phyloP scores from a whole-genome alignment of 2,888 invertebrate genomes.

The Anarsia innoxiella region DNA sequence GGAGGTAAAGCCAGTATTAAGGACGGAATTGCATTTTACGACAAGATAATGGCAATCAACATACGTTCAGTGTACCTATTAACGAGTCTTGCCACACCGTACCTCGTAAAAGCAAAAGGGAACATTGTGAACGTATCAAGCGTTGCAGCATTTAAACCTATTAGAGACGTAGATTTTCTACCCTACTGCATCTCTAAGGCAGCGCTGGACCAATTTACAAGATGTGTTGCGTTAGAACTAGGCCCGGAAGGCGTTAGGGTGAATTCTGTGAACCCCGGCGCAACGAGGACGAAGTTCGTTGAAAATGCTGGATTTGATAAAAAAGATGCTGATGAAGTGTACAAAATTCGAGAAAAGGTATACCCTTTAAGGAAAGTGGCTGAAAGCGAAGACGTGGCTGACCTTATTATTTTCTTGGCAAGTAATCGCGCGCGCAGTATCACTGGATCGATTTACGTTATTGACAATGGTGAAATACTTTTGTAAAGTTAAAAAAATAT shows the following conservation, averaged over 20 bases:
- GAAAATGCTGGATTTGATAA: slow-evolving; percentile 81
- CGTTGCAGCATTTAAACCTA: slow-evolving; percentile 82
- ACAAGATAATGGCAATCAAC: slow-evolving; percentile 89
- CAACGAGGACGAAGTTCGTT: slow-evolving; percentile 80
- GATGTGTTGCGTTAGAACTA: slow-evolving; percentile 89
- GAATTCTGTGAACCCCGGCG: slow-evolving; percentile 96
- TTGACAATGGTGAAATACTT: slow-evolving; percentile 64
- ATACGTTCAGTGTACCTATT: slow-evolving; percentile 84
- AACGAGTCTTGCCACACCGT: slow-evolving; percentile 87
- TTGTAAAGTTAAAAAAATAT: slow-evolving; percentile 24
- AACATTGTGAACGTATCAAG: slow-evolving; percentile 95
- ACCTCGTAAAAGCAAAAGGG: slow-evolving; percentile 85
- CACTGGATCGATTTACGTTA: slow-evolving; percentile 81
- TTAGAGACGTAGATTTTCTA: slow-evolving; percentile 79
- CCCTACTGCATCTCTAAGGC: slow-evolving; percentile 95
- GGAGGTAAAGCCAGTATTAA: slow-evolving; percentile 85
- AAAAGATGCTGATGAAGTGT: slow-evolving; percentile 76
- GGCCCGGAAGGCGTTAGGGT: slow-evolving; percentile 85
- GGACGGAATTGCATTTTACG: slow-evolving; percentile 87
- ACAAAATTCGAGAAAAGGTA: slow-evolving; percentile 84
- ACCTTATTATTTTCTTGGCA: slow-evolving; percentile 91
- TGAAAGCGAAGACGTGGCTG: slow-evolving; percentile 87
- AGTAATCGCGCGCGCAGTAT: slow-evolving; percentile 90
- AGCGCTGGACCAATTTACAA: slow-evolving; percentile 94
- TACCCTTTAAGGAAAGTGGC: slow-evolving; percentile 93